Evolutionary conservation across 2,797 vertebrate species (phyloP).

Genomic region (Bradypus variegatus): DNA sequence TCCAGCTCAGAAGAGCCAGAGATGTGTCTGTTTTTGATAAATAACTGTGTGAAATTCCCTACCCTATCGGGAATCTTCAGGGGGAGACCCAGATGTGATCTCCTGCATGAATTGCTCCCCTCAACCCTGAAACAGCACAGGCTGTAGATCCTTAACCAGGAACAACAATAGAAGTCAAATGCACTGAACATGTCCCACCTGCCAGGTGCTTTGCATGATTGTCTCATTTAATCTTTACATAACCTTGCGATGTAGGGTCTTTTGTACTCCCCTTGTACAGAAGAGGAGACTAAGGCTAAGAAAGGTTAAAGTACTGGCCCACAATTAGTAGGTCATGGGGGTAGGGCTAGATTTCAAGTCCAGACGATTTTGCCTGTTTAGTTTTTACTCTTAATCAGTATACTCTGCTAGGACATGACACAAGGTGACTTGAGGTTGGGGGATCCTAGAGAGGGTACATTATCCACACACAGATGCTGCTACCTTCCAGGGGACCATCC

Average conservation of each 20-base stretch:
- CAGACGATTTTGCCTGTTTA: neutral
- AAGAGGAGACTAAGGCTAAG: neutral
- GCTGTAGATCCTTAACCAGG: neutral
- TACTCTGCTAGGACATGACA: neutral
- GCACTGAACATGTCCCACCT: neutral
- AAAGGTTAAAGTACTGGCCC: constrained; percentile 10
- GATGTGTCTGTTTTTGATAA: constrained; percentile 49
- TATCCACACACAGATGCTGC: neutral
- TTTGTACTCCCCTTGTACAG: neutral
- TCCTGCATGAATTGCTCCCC: neutral
- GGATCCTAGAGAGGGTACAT: neutral
- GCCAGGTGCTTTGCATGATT: neutral
- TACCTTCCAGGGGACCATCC: constrained; percentile 24
- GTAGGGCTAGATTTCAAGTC: constrained; percentile 7
- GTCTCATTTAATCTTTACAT: constrained; percentile 14
- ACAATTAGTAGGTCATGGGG: neutral
- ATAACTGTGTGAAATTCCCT: constrained; percentile 49
- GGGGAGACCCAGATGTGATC: constrained; percentile 20
- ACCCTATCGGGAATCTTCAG: constrained; percentile 29
- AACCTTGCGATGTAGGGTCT: neutral
- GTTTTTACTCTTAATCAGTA: neutral
- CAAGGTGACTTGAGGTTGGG: neutral
- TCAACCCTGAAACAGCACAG: neutral
- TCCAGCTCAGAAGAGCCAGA: constrained; percentile 32
- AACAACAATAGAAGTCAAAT: constrained; percentile 7